Percentiles rank a stretch among this genome's conserved stretches.
These are phyloP conservation scores for Pseudococcus longispinus DNA, from an alignment of 2,888 invertebrate genomes.

Conservation along the genomic window DNA sequence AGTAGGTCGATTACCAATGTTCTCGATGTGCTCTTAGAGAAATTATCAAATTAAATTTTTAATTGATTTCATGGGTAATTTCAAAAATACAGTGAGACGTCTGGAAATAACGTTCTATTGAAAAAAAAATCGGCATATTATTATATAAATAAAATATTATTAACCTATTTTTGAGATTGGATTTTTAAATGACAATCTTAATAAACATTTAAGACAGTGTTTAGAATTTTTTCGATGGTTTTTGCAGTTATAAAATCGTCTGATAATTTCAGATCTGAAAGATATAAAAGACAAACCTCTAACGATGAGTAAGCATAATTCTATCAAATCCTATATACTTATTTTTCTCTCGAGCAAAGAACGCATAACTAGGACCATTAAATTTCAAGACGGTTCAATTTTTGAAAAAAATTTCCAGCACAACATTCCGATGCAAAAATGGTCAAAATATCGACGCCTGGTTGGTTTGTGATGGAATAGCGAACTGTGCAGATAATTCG, in stretches of 20 bases:
- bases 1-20: too few relatives aligned
- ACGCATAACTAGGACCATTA: background rate
- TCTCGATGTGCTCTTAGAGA: too few relatives aligned
- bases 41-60: too few relatives aligned
- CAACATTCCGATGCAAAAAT: conserved; percentile 60
- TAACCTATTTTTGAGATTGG: too few relatives aligned
- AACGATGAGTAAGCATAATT: background rate
- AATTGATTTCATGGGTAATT: too few relatives aligned
- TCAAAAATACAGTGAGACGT: too few relatives aligned
- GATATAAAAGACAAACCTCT: background rate
- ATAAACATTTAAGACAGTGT: too few relatives aligned
- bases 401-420: background rate
- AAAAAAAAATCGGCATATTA: too few relatives aligned
- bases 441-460: conserved; percentile 60
- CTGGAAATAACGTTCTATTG: too few relatives aligned
- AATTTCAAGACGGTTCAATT: background rate
- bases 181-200: too few relatives aligned
- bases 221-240: too few relatives aligned
- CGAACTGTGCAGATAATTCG: conserved; percentile 60
- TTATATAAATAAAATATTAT: too few relatives aligned
- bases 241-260: background rate
- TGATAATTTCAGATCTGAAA: background rate
- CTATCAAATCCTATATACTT: background rate
- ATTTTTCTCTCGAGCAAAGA: background rate
- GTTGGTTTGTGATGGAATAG: conserved; percentile 60